Evolutionary conservation across 1,140 invertebrate genomes (phyloP), one percentile per base, ranked within the genome.

Genomic region (Atta cephalotes): DNA sequence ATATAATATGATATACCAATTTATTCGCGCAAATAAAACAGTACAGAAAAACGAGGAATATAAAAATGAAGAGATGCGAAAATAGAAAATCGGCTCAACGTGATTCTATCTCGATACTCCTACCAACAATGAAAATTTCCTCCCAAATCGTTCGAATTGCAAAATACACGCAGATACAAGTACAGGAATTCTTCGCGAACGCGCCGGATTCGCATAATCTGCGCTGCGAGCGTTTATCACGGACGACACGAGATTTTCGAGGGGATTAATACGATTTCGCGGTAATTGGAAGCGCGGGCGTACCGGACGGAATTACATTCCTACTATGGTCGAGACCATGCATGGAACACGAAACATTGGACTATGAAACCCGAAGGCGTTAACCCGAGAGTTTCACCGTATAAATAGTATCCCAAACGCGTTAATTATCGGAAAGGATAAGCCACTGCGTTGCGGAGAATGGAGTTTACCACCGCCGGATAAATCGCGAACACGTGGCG

Each of bases 341-440:
- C 60, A 39, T 53, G 66, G 76, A 21, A 51, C 25, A 51, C 53
- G 72, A 74, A 74, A 81, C 56, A n/a, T 39, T 25, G 65, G 58
- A 62, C 63, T 72, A 76, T 16, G 35, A 70, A 70, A 90, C 65
- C 85, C 78, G 86, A 65, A 74, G 62, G 79, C 58, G 85, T 9
- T 53, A 21, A 21, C 10, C 35, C 39, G 62, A 16, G 70, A 85
- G 68, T 90, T 68, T 88, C 68, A 60, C 53, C 65, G 88, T 90
- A 90, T 86, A 90, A 90, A 91, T 90, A 90, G 89, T 86, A 90
- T 90, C 86, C 81, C 63, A 7, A 51, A 62, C 51, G 79, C 71
- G 88, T 91, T 91, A 91, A 91, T 91, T 90, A 91, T 91, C 89
- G 78, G 89, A 88, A 81, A 86, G 89, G 89, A 90, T 90, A 90